Evolutionary conservation across 2,113 vertebrate species (phyloP).

Genomic region (Telmatochromis bifrenatus): DNA sequence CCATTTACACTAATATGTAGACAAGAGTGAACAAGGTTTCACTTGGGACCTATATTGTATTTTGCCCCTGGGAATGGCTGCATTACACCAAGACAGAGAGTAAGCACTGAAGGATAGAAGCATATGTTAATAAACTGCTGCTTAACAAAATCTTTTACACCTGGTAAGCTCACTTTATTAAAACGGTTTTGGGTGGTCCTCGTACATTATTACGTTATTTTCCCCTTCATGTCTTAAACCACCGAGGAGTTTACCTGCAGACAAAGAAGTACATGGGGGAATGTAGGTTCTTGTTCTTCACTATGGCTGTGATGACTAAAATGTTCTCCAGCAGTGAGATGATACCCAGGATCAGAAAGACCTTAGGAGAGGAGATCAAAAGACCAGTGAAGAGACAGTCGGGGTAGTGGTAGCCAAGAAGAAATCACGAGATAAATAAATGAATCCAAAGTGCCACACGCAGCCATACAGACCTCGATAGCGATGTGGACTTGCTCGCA

Average conservation of each 20-base stretch:
- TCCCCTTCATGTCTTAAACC: background rate
- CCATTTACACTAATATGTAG: background rate
- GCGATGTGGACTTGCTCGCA: slow-evolving; percentile 83
- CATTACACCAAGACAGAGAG: background rate
- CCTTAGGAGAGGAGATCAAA: slow-evolving; percentile 2
- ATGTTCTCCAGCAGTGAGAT: slow-evolving; percentile 93
- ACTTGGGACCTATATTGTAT: background rate
- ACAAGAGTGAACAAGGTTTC: background rate
- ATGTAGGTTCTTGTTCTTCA: slow-evolving; percentile 94
- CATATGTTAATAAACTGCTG: background rate
- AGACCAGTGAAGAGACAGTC: background rate
- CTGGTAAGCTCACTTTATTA: background rate
- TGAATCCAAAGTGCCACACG: too few relatives aligned
- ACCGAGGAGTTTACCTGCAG: slow-evolving; percentile 58
- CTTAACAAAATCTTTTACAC: background rate
- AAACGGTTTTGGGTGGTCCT: background rate
- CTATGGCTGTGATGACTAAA: slow-evolving; percentile 84
- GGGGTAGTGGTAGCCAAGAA: background rate
- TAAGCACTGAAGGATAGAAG: background rate
- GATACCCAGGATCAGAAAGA: slow-evolving; percentile 87
- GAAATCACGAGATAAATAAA: background rate
- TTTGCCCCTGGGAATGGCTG: background rate
- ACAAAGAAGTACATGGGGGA: slow-evolving; percentile 97
- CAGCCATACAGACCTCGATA: slow-evolving; percentile 56
- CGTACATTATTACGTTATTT: background rate